Evolutionary conservation across 2,113 vertebrate genomes (phyloP).

Genomic region (Chelonoidis abingdonii): DNA sequence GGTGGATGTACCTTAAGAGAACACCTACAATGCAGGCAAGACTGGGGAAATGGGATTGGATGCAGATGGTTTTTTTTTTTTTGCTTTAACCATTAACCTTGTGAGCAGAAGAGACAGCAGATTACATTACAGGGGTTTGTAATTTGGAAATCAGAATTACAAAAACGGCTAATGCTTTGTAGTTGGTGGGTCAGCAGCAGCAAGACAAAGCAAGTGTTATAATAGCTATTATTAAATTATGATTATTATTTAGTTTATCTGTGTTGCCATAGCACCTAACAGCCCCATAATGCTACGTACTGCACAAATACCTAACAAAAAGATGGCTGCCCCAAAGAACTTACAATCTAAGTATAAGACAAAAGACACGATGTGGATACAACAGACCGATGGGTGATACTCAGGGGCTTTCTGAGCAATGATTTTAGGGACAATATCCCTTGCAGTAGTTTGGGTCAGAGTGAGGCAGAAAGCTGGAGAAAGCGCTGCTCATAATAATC

Average conservation of each 20-base stretch:
- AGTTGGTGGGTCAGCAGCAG: slow-evolving; percentile 62
- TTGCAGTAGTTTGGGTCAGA: background rate
- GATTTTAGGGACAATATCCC: background rate
- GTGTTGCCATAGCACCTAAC: slow-evolving; percentile 34
- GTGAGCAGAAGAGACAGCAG: slow-evolving; percentile 28
- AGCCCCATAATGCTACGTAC: background rate
- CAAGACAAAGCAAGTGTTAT: slow-evolving; percentile 60
- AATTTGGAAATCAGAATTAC: slow-evolving; percentile 27
- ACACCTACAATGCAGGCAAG: background rate
- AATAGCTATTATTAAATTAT: slow-evolving; percentile 55
- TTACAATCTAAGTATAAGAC: background rate
- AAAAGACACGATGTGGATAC: background rate
- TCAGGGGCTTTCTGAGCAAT: background rate
- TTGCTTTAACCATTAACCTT: background rate
- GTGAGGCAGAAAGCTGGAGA: slow-evolving; percentile 12
- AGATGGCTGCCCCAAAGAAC: background rate
- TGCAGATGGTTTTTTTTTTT: slow-evolving; percentile 7
- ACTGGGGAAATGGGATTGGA: background rate
- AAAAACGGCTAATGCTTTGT: slow-evolving; percentile 61
- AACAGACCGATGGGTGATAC: background rate
- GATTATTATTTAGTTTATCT: slow-evolving; percentile 69
- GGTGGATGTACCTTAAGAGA: background rate
- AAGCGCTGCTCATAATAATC: slow-evolving; percentile 42
- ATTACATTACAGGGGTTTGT: slow-evolving; percentile 46
- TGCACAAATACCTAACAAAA: slow-evolving; percentile 30